Percentiles rank a stretch among this genome's conserved stretches.
phyloP scores from a whole-genome alignment of 2,797 vertebrate species.

The Picus viridis region DNA sequence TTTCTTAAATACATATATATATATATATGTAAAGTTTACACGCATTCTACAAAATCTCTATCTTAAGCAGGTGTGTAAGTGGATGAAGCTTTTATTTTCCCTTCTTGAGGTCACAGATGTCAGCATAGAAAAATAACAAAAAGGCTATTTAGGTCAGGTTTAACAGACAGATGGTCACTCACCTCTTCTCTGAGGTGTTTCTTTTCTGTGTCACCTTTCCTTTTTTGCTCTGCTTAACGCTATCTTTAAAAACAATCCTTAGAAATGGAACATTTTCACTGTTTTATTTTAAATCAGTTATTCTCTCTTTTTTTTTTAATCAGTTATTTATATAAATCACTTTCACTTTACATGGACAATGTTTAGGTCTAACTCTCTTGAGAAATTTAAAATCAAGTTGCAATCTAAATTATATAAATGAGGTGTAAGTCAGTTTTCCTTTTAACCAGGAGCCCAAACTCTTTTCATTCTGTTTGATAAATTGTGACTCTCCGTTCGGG shows the following conservation, averaged over 20 bases:
- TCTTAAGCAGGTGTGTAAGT: neutral
- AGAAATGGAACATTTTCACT: neutral
- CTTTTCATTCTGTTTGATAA: neutral
- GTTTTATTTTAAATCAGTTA: neutral
- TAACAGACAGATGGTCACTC: neutral
- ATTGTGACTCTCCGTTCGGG: neutral
- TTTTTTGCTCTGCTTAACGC: neutral
- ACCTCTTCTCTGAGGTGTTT: neutral
- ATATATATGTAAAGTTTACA: neutral
- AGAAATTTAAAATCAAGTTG: neutral
- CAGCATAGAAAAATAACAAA: neutral
- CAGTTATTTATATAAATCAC: neutral
- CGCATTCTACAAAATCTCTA: conserved; percentile 25
- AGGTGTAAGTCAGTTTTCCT: neutral
- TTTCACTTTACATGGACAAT: neutral
- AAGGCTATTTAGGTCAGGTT: neutral
- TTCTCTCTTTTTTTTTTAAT: neutral
- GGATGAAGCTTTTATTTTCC: conserved; percentile 21
- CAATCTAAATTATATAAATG: neutral
- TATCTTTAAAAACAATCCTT: neutral
- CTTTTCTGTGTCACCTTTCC: neutral
- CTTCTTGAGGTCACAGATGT: neutral
- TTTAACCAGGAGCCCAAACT: neutral
- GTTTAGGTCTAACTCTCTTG: neutral
- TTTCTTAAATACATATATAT: neutral